Evolutionary conservation across 2,797 vertebrate genomes (phyloP).

Genomic region (Amniataba percoides): DNA sequence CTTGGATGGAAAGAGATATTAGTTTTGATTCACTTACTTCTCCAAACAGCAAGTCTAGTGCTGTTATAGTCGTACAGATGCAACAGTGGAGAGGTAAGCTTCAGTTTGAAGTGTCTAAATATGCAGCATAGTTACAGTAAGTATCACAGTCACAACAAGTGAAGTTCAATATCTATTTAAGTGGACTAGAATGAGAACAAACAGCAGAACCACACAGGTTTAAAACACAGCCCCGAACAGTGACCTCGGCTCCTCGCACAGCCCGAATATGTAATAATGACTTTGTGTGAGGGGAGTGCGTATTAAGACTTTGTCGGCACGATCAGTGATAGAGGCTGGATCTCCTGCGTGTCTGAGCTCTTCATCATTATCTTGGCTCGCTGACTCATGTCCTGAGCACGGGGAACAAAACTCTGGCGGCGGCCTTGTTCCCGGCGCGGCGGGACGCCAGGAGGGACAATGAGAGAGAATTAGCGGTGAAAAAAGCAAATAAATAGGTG

Average conservation of each 20-base stretch:
- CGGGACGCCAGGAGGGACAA: constrained; percentile 89
- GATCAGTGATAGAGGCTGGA: constrained; percentile 56
- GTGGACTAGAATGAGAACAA: constrained; percentile 11
- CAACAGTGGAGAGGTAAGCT: background rate
- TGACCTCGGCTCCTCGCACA: constrained; percentile 46
- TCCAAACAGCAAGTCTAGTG: constrained; percentile 26
- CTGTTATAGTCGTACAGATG: background rate
- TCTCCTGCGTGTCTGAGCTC: constrained; percentile 71
- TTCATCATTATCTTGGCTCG: constrained; percentile 84
- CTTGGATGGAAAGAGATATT: background rate
- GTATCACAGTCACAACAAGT: too few species aligned
- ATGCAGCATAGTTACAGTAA: background rate
- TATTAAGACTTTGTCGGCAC: constrained; percentile 47
- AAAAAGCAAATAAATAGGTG: constrained; percentile 99
- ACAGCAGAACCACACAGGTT: constrained; percentile 18
- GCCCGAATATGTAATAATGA: constrained; percentile 33
- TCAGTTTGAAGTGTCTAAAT: background rate
- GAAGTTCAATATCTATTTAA: background rate
- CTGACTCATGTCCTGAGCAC: constrained; percentile 89
- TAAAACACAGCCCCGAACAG: constrained; percentile 21
- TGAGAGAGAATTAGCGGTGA: constrained; percentile 92
- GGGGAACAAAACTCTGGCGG: constrained; percentile 80
- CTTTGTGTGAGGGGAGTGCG: constrained; percentile 33
- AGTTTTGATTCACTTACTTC: constrained; percentile 6
- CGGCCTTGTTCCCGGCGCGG: constrained; percentile 89